Conservation (phyloP, 2,888 invertebrate species). For the Cheilosia vulpina region DNA sequence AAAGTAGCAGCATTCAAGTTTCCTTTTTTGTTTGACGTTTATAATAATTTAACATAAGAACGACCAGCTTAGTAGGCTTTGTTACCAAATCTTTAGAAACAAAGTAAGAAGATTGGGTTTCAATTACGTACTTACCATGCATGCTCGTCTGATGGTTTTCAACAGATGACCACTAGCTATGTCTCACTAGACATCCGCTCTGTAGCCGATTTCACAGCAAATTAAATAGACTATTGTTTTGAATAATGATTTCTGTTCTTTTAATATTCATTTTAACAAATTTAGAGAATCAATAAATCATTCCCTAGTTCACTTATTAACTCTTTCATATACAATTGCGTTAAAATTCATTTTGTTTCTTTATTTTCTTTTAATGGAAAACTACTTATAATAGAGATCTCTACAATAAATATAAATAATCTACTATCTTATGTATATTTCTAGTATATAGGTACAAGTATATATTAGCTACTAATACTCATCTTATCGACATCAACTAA, state of each 20-base stretch:
- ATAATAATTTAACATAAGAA: no score
- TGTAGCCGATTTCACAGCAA: no score
- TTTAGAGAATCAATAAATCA: slow-evolving; percentile 44
- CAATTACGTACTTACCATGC: no score
- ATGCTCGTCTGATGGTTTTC: no score
- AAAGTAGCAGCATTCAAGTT: no score
- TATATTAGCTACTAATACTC: no score
- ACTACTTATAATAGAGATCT: slow-evolving; percentile 63
- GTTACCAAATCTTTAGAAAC: no score
- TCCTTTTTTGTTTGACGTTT: no score
- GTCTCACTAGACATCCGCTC: no score
- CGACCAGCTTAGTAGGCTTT: no score
- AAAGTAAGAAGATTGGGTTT: no score
- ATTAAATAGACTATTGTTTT: neutral
- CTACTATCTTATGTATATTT: slow-evolving; percentile 42
- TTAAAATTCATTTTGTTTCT: slow-evolving; percentile 48
- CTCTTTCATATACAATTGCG: slow-evolving; percentile 56
- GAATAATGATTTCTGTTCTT: slow-evolving; percentile 41
- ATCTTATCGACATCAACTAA: slow-evolving; percentile 16
- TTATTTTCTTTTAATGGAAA: slow-evolving; percentile 57
- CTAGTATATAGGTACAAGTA: slow-evolving; percentile 41
- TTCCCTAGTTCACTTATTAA: slow-evolving; percentile 53
- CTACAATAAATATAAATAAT: slow-evolving; percentile 74
- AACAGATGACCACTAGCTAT: no score
- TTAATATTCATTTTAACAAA: slow-evolving; percentile 68